A percentile compares a stretch with the other conserved stretches of the same genome.
Conservation (phyloP, 1,140 invertebrate genomes). For the Pristionchus pacificus region DNA sequence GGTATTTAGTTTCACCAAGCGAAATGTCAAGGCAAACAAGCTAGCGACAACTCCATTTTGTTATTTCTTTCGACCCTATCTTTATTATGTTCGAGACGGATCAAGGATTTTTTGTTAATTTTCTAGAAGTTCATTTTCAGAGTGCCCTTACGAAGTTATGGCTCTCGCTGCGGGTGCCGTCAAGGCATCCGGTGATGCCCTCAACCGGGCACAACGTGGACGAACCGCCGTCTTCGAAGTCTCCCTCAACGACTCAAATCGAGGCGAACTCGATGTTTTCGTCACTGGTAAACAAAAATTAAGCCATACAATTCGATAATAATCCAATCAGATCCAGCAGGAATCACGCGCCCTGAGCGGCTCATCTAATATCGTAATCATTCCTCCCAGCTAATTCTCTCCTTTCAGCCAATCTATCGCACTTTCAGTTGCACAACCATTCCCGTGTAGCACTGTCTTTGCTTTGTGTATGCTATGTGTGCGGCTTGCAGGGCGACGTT, state of each 20-base stretch:
- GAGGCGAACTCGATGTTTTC: slow-evolving; percentile 60
- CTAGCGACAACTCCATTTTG: no score
- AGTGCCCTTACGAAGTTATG: slow-evolving; percentile 52
- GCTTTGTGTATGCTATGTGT: slow-evolving; percentile 3
- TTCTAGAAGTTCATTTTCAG: slow-evolving; percentile 40
- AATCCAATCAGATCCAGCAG: not conserved
- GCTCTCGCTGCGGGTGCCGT: slow-evolving; percentile 43
- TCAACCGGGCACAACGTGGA: slow-evolving; percentile 64
- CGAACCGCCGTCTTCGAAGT: slow-evolving; percentile 66
- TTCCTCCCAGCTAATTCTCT: no score
- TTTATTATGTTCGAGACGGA: slow-evolving; percentile 9
- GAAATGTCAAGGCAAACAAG: no score
- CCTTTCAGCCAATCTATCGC: not conserved
- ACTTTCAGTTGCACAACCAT: not conserved
- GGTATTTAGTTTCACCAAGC: no score
- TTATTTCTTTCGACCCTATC: no score
- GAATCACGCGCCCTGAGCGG: no score
- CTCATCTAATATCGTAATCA: no score
- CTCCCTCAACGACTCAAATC: slow-evolving; percentile 60
- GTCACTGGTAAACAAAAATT: slow-evolving; percentile 59
- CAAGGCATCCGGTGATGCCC: slow-evolving; percentile 61
- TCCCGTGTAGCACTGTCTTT: not conserved
- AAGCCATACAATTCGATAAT: not conserved
- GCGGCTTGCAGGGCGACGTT: not conserved
- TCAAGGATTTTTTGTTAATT: slow-evolving; percentile 3